Conservation (phyloP, 2,888 invertebrate species). For the Gymnocheta viridis region DNA sequence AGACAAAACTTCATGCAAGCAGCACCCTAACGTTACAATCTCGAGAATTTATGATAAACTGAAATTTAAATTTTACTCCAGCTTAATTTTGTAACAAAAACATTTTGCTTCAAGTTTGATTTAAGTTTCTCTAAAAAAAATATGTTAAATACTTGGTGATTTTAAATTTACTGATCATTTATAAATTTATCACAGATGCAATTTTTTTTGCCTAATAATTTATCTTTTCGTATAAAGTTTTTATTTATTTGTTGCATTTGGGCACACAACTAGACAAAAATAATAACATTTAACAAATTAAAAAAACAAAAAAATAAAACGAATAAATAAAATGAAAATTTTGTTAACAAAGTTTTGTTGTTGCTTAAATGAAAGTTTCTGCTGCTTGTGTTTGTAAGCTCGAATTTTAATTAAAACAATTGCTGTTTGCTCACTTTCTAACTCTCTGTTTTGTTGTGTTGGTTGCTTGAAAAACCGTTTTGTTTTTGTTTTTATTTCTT, state of each 20-base stretch:
- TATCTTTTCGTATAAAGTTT: neutral
- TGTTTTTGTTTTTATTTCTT: neutral
- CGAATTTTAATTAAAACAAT: constrained; percentile 48
- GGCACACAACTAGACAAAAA: neutral
- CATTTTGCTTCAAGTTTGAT: too few species aligned
- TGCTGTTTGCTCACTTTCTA: neutral
- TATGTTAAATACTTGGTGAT: too few species aligned
- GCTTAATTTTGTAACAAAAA: too few species aligned
- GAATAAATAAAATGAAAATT: neutral
- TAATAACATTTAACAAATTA: constrained; percentile 10
- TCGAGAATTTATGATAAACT: too few species aligned
- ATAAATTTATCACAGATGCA: neutral
- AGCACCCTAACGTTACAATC: too few species aligned
- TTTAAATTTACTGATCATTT: neutral
- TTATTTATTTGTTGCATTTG: neutral
- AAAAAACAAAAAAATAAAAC: too few species aligned
- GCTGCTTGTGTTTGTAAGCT: neutral
- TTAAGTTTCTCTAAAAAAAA: too few species aligned
- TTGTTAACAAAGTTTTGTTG: constrained; percentile 2
- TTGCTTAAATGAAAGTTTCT: neutral
- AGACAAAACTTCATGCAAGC: too few species aligned
- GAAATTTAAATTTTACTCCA: too few species aligned
- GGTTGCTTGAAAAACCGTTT: neutral
- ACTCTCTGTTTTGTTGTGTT: neutral
- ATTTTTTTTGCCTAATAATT: neutral